Conservation (phyloP, 2,888 invertebrate species). For the Amphipyra tragopoginis region DNA sequence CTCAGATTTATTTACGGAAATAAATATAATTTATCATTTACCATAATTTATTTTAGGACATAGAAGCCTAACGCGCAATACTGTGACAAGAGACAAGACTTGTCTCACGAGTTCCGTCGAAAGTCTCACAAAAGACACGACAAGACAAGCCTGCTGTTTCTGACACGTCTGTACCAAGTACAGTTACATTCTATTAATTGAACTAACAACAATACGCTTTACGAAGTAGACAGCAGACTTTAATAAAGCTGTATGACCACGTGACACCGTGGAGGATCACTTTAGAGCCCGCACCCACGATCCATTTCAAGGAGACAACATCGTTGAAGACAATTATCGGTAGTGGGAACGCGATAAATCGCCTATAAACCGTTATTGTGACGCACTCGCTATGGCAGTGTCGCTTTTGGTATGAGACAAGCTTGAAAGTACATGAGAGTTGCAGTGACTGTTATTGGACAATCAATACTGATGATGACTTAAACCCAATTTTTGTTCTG, state of each 20-base stretch:
- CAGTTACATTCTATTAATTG: not conserved
- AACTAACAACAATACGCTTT: not conserved
- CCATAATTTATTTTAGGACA: too few species aligned
- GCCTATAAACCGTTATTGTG: constrained; percentile 60
- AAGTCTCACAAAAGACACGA: too few species aligned
- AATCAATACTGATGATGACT: constrained; percentile 2
- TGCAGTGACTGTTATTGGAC: constrained; percentile 12
- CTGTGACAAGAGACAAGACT: too few species aligned
- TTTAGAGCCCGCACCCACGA: constrained; percentile 73
- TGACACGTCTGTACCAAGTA: not conserved
- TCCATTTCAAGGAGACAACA: constrained; percentile 69
- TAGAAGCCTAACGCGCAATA: too few species aligned
- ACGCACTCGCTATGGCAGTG: constrained; percentile 34
- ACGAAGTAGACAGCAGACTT: not conserved
- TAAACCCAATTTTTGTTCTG: constrained; percentile 1
- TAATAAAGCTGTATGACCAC: constrained; percentile 34
- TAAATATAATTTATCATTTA: too few species aligned
- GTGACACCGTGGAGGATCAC: constrained; percentile 53
- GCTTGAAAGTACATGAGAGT: constrained; percentile 29
- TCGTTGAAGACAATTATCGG: constrained; percentile 78
- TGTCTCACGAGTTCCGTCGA: too few species aligned
- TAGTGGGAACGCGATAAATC: constrained; percentile 75
- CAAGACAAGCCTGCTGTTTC: too few species aligned
- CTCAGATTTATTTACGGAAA: too few species aligned
- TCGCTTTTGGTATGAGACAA: constrained; percentile 31